Conservation (phyloP, 1,140 invertebrate genomes). For the Drosophila oshimai region DNA sequence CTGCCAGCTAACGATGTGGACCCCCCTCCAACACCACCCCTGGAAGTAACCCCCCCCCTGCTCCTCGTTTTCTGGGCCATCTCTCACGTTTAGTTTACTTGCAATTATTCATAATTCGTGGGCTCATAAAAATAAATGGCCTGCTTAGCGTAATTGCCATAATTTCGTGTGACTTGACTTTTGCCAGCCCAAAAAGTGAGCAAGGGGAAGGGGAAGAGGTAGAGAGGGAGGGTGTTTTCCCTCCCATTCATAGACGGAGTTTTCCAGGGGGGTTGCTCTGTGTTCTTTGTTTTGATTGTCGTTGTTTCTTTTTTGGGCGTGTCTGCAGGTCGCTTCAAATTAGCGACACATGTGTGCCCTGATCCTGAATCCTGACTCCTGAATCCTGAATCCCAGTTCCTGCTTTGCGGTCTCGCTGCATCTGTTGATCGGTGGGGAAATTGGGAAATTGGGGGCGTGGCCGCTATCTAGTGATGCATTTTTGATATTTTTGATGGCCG, state of each 20-base stretch:
- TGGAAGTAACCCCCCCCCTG: background rate
- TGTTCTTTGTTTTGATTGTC: constrained; percentile 18
- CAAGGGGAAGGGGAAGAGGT: background rate
- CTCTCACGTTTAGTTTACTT: constrained; percentile 28
- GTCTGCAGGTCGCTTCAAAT: constrained; percentile 38
- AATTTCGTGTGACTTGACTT: constrained; percentile 74
- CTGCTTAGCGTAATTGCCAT: constrained; percentile 80
- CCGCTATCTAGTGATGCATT: too few relatives aligned
- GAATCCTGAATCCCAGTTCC: background rate
- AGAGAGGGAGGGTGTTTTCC: background rate
- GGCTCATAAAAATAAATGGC: constrained; percentile 79
- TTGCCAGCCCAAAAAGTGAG: constrained; percentile 3
- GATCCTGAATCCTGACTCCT: background rate
- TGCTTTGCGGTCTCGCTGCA: constrained; percentile 63
- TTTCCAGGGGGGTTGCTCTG: constrained; percentile 31
- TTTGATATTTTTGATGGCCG: constrained; percentile 35
- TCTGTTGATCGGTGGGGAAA: constrained; percentile 48
- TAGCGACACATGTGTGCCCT: constrained; percentile 62
- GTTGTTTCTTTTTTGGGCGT: constrained; percentile 44
- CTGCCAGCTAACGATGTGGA: constrained; percentile 18
- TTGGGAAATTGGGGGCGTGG: constrained; percentile 44
- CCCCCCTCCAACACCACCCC: background rate
- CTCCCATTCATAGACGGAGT: background rate
- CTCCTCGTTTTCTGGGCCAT: background rate
- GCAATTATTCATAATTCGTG: constrained; percentile 79